Evolutionary conservation across 2,888 invertebrate species (phyloP).

Genomic region (Endomychus coccineus): DNA sequence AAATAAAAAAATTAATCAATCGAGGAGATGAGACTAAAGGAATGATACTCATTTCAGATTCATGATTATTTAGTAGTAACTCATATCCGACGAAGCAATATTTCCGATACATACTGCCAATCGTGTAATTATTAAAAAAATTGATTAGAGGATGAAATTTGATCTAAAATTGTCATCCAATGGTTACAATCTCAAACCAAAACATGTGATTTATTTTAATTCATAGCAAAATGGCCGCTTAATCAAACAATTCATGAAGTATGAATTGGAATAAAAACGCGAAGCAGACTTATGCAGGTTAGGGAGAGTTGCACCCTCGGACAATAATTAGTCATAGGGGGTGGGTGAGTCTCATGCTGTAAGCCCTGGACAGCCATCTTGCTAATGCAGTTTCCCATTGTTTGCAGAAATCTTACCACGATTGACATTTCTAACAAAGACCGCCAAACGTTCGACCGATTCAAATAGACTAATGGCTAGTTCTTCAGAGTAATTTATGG

Average conservation of each 20-base stretch:
- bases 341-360: slow-evolving; percentile 27
- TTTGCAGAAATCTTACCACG: neutral
- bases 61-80: too few relatives aligned
- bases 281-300: slow-evolving; percentile 21
- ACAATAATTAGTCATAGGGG: slow-evolving; percentile 43
- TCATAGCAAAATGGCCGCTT: slow-evolving; percentile 26
- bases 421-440: slow-evolving; percentile 2
- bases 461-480: slow-evolving; percentile 42
- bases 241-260: slow-evolving; percentile 9
- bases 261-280: slow-evolving; percentile 10
- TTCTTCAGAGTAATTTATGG: slow-evolving; percentile 42
- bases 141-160: too few relatives aligned
- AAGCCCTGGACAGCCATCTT: slow-evolving; percentile 33
- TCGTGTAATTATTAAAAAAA: too few relatives aligned
- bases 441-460: slow-evolving; percentile 32
- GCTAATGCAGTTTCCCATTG: slow-evolving; percentile 18
- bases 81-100: too few relatives aligned
- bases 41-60: too few relatives aligned
- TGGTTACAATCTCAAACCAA: too few relatives aligned
- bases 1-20: too few relatives aligned
- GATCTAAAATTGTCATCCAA: too few relatives aligned
- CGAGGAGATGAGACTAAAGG: too few relatives aligned
- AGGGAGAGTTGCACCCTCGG: slow-evolving; percentile 36
- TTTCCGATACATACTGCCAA: too few relatives aligned
- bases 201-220: too few relatives aligned